Evolutionary conservation across 2,113 vertebrate species (phyloP).

Genomic region (Bubo scandiacus): DNA sequence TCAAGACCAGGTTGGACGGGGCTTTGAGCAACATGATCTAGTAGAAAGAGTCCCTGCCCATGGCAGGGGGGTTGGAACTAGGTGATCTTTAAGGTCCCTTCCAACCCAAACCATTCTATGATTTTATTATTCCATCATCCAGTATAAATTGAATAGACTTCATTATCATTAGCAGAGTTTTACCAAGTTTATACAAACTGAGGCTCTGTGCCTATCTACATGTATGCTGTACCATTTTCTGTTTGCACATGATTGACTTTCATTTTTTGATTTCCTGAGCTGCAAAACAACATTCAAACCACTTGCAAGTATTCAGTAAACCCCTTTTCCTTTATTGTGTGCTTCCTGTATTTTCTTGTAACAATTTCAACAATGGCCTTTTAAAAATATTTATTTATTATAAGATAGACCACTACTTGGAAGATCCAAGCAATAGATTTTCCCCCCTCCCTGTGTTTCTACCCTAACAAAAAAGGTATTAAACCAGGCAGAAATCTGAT

Average conservation of each 20-base stretch:
- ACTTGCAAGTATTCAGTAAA: not conserved
- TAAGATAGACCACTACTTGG: not conserved
- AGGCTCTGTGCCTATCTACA: not conserved
- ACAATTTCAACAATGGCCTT: not conserved
- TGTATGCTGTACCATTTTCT: not conserved
- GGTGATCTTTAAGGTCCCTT: too few species aligned
- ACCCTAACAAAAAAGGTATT: not conserved
- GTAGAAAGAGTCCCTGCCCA: too few species aligned
- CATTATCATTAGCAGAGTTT: not conserved
- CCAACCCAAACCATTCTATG: too few species aligned
- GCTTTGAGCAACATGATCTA: too few species aligned
- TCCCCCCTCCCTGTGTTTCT: not conserved
- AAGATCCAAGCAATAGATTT: not conserved
- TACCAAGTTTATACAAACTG: not conserved
- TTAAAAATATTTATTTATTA: not conserved
- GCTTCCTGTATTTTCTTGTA: not conserved
- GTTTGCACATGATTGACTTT: not conserved
- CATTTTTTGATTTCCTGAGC: not conserved
- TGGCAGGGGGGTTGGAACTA: too few species aligned
- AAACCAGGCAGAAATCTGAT: conserved; percentile 3
- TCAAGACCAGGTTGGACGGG: too few species aligned
- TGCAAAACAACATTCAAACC: not conserved
- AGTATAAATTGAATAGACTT: not conserved
- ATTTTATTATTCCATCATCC: too few species aligned
- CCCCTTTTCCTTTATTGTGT: not conserved